Percentiles rank a stretch among this genome's conserved stretches.
These are phyloP conservation scores for Timema cristinae DNA, from an alignment of 2,888 invertebrate genomes.

Conservation along the genomic window DNA sequence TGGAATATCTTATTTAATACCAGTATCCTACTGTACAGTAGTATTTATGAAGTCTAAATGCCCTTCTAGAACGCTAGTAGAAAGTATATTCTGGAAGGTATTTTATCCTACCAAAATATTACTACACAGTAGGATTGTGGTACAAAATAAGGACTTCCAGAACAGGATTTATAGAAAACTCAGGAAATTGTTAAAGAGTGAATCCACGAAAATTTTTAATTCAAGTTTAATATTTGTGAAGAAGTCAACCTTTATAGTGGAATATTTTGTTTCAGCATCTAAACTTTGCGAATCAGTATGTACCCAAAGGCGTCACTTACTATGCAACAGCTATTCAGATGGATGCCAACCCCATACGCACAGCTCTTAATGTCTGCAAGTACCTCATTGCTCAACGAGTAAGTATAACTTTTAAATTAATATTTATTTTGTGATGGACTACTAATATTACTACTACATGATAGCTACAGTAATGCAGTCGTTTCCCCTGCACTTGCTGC, in stretches of 20 bases:
- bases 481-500: neutral
- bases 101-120: too few species aligned
- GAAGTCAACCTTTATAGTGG: neutral
- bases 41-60: too few species aligned
- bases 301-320: slow-evolving; percentile 79
- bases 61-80: too few species aligned
- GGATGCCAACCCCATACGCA: slow-evolving; percentile 93
- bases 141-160: too few species aligned
- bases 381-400: slow-evolving; percentile 63
- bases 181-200: too few species aligned
- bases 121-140: too few species aligned
- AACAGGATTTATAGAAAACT: too few species aligned
- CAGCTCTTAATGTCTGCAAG: slow-evolving; percentile 90
- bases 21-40: too few species aligned
- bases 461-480: neutral
- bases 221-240: slow-evolving; percentile 3
- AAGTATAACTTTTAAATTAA: slow-evolving; percentile 21
- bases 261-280: slow-evolving; percentile 60
- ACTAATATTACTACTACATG: too few species aligned
- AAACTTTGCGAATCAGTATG: slow-evolving; percentile 78
- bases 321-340: slow-evolving; percentile 86
- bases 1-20: too few species aligned
- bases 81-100: too few species aligned
- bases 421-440: too few species aligned
- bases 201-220: neutral